Conservation (phyloP, 2,797 vertebrate species). For the Parauchenoglanis ngamensis region DNA sequence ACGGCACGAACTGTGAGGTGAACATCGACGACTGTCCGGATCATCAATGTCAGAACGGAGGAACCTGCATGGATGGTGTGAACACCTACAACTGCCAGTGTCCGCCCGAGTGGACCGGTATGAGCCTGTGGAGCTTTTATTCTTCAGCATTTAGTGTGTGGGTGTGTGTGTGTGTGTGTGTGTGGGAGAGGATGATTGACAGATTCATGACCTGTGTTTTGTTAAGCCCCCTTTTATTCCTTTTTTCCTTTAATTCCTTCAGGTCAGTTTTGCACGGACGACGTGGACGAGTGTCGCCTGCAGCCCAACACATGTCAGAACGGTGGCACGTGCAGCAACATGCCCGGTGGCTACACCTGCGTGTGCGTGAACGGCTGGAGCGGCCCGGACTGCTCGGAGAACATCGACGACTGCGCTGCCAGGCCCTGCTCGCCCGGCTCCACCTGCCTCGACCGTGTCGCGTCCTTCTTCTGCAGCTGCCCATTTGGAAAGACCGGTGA, state of each 20-base stretch:
- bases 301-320: slow-evolving; percentile 85
- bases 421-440: slow-evolving; percentile 74
- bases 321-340: slow-evolving; percentile 81
- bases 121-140: slow-evolving; percentile 8
- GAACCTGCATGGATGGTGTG: slow-evolving; percentile 90
- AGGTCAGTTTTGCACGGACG: slow-evolving; percentile 83
- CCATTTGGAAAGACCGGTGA: slow-evolving; percentile 79
- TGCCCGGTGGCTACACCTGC: slow-evolving; percentile 73
- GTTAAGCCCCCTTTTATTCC: background rate
- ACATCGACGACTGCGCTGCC: slow-evolving; percentile 79
- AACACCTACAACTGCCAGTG: slow-evolving; percentile 97
- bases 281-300: slow-evolving; percentile 82
- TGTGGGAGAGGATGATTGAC: background rate
- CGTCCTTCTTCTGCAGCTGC: slow-evolving; percentile 79
- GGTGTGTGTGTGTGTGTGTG: slow-evolving; percentile 13
- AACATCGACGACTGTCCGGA: slow-evolving; percentile 92
- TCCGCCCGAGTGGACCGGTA: slow-evolving; percentile 94
- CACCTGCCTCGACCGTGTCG: slow-evolving; percentile 79
- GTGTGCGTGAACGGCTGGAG: slow-evolving; percentile 85
- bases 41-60: slow-evolving; percentile 89
- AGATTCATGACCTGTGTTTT: background rate
- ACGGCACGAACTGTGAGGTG: slow-evolving; percentile 86
- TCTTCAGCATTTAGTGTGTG: background rate
- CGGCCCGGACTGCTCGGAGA: slow-evolving; percentile 79
- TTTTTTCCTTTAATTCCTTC: background rate